These are phyloP conservation scores for Pseudococcus jackbeardsleyi DNA, from an alignment of 2,888 invertebrate genomes.

Conservation along the genomic window DNA sequence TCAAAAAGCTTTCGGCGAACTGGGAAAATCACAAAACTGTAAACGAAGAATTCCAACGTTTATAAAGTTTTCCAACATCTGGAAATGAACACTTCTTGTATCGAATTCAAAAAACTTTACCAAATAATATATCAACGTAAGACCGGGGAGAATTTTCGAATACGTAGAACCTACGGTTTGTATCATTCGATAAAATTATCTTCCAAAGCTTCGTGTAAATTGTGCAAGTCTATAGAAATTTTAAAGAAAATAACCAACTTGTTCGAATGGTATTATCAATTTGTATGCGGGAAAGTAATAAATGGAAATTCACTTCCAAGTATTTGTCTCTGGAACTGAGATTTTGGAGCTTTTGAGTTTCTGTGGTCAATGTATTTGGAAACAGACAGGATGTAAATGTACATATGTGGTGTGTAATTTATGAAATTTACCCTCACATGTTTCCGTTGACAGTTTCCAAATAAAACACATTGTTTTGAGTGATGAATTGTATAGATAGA, in stretches of 20 bases:
- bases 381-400: not conserved
- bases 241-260: not conserved
- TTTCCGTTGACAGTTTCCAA: not conserved
- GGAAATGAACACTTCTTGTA: slow-evolving; percentile 33
- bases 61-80: slow-evolving; percentile 31
- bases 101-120: slow-evolving; percentile 20
- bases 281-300: not conserved
- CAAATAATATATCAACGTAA: not conserved
- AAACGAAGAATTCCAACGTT: slow-evolving; percentile 8
- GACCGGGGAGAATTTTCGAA: not conserved
- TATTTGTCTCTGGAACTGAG: not conserved
- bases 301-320: not conserved
- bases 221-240: not conserved
- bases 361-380: not conserved
- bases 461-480: not conserved
- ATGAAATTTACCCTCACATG: not conserved
- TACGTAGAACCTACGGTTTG: too few relatives aligned
- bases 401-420: too few relatives aligned
- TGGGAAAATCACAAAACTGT: slow-evolving; percentile 3
- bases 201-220: too few relatives aligned
- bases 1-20: slow-evolving; percentile 45
- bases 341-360: too few relatives aligned
- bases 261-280: not conserved
- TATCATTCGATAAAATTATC: not conserved
- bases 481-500: too few relatives aligned